Percentiles rank a stretch among this genome's conserved stretches.
Evolutionary conservation across 2,888 invertebrate species (phyloP).

Genomic region (Chrysotoxum bicinctum): DNA sequence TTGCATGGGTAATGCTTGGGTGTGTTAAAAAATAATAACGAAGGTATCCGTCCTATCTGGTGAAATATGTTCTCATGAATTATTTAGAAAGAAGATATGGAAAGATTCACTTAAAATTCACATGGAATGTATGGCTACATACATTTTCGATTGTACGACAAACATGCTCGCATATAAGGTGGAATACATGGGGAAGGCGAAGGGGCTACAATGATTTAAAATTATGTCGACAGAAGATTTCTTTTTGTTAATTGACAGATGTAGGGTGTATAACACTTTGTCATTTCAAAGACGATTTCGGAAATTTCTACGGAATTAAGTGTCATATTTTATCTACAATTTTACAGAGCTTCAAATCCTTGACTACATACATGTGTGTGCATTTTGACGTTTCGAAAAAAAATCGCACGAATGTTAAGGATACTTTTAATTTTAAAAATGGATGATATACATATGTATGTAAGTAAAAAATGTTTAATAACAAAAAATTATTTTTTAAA

Average conservation of each 20-base stretch:
- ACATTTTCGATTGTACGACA: background rate
- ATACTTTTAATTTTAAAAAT: no score
- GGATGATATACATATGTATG: no score
- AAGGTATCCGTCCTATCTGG: background rate
- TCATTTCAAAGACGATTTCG: no score
- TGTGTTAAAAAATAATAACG: conserved; percentile 2
- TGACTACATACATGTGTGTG: no score
- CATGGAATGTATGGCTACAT: background rate
- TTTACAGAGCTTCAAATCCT: no score
- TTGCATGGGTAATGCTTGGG: conserved; percentile 25
- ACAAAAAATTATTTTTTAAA: no score
- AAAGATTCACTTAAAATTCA: conserved; percentile 15
- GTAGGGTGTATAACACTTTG: background rate
- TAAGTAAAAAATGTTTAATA: no score
- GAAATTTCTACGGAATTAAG: no score
- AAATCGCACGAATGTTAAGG: no score
- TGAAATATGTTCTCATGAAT: conserved; percentile 27
- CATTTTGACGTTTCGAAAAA: no score
- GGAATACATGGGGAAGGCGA: background rate
- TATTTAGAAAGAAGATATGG: conserved; percentile 6
- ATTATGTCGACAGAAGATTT: background rate
- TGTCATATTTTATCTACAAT: no score
- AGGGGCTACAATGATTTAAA: background rate
- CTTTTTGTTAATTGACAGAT: background rate
- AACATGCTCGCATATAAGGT: background rate